These are phyloP conservation scores for Agapostemon virescens DNA, from an alignment of 2,888 invertebrate genomes.

Conservation along the genomic window DNA sequence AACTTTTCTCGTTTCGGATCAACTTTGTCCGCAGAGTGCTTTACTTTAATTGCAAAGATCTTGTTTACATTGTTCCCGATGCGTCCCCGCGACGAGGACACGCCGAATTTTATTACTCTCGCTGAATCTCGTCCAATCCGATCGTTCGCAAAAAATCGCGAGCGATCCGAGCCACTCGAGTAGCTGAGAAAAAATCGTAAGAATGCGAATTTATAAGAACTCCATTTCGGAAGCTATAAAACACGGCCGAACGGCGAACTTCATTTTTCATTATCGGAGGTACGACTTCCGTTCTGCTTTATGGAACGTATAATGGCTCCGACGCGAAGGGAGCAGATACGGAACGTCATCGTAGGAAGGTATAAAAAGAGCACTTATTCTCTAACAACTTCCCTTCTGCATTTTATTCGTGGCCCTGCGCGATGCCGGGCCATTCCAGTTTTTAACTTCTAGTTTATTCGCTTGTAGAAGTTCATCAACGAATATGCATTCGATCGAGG, in stretches of 20 bases:
- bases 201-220: not conserved
- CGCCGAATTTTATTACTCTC: conserved; percentile 20
- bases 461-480: not conserved
- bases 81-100: conserved; percentile 22
- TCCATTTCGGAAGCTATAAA: not conserved
- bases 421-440: conserved; percentile 3
- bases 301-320: conserved; percentile 29
- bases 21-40: conserved; percentile 41
- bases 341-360: conserved; percentile 21
- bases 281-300: conserved; percentile 30
- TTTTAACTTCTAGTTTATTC: conserved; percentile 19
- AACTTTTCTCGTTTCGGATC: conserved; percentile 65
- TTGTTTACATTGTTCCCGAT: conserved; percentile 58
- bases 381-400: conserved; percentile 44
- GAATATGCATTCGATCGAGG: not conserved
- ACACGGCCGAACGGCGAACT: not conserved
- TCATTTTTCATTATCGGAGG: conserved; percentile 39
- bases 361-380: conserved; percentile 46
- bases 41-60: conserved; percentile 52
- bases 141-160: not conserved
- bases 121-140: conserved; percentile 16
- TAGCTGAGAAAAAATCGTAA: not conserved
- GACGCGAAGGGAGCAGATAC: conserved; percentile 20
- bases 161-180: not conserved
- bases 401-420: conserved; percentile 37